phyloP scores from a whole-genome alignment of 2,797 vertebrate genomes.

The Hoplostethus atlanticus region DNA sequence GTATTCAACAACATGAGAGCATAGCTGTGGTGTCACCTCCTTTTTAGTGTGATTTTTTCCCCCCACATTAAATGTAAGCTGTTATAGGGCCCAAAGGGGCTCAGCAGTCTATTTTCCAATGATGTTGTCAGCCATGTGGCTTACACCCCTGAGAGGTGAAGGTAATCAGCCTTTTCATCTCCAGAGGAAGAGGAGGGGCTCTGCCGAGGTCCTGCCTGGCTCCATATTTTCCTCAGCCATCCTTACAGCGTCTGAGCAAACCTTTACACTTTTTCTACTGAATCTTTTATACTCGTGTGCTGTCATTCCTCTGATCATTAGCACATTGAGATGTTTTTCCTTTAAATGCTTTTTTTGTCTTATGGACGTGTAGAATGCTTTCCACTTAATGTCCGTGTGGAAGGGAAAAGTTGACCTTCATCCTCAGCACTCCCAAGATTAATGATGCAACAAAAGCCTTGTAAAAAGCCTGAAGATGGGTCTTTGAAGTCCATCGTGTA shows the following conservation, averaged over 20 bases:
- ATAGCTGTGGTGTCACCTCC: constrained; percentile 75
- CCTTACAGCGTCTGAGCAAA: constrained; percentile 41
- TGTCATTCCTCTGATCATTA: background rate
- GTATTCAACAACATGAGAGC: constrained; percentile 67
- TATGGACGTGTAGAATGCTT: background rate
- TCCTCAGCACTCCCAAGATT: constrained; percentile 30
- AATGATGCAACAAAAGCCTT: constrained; percentile 21
- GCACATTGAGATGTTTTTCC: constrained; percentile 29
- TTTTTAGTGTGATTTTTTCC: constrained; percentile 75
- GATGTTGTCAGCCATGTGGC: constrained; percentile 87
- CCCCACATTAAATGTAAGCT: constrained; percentile 81
- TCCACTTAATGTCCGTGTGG: constrained; percentile 20
- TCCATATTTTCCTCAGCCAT: constrained; percentile 72
- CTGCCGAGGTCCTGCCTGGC: constrained; percentile 71
- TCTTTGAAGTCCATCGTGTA: constrained; percentile 35
- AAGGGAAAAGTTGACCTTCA: constrained; percentile 20
- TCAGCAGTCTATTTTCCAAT: constrained; percentile 86
- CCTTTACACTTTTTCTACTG: constrained; percentile 27
- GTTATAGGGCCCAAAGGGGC: constrained; percentile 85
- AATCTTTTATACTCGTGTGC: constrained; percentile 15
- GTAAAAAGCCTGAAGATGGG: constrained; percentile 24
- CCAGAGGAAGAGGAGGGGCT: constrained; percentile 82
- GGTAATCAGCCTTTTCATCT: constrained; percentile 87
- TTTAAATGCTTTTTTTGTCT: constrained; percentile 12
- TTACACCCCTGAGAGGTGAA: constrained; percentile 82